Evolutionary conservation across 2,797 vertebrate species (phyloP).

Genomic region (Sebastes alutus): DNA sequence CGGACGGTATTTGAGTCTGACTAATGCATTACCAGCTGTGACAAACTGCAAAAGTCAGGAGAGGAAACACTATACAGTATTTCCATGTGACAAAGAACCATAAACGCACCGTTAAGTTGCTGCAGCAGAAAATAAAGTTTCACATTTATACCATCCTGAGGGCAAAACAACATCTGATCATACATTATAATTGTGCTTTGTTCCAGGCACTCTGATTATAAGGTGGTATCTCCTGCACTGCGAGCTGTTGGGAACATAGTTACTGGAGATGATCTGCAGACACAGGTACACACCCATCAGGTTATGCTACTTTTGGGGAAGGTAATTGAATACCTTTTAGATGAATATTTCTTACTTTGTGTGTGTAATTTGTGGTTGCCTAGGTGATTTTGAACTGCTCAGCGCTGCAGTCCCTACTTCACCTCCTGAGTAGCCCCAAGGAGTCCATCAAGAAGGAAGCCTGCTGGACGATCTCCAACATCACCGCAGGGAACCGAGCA

Average conservation of each 20-base stretch:
- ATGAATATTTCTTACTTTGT: neutral
- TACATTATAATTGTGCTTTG: neutral
- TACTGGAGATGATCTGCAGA: conserved; percentile 96
- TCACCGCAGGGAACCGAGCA: conserved; percentile 95
- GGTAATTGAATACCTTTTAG: neutral
- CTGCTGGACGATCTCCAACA: conserved; percentile 98
- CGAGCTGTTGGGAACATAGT: conserved; percentile 97
- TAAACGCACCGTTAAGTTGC: neutral
- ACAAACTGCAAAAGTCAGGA: neutral
- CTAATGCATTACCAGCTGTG: neutral
- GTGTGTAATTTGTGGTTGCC: conserved; percentile 1
- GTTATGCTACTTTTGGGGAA: neutral
- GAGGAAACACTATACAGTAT: fast-evolving
- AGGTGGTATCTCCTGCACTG: conserved; percentile 96
- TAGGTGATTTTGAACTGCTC: conserved; percentile 98
- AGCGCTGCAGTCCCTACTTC: conserved; percentile 93
- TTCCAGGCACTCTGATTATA: conserved; percentile 93
- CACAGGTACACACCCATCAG: conserved; percentile 83
- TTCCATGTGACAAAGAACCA: neutral
- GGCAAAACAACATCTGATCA: neutral
- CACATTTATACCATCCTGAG: neutral
- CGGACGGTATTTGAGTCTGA: neutral
- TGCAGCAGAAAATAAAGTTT: neutral
- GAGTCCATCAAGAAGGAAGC: conserved; percentile 97
- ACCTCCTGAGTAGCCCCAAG: conserved; percentile 94